phyloP scores from a whole-genome alignment of 2,797 vertebrate species.

The Avahi laniger region DNA sequence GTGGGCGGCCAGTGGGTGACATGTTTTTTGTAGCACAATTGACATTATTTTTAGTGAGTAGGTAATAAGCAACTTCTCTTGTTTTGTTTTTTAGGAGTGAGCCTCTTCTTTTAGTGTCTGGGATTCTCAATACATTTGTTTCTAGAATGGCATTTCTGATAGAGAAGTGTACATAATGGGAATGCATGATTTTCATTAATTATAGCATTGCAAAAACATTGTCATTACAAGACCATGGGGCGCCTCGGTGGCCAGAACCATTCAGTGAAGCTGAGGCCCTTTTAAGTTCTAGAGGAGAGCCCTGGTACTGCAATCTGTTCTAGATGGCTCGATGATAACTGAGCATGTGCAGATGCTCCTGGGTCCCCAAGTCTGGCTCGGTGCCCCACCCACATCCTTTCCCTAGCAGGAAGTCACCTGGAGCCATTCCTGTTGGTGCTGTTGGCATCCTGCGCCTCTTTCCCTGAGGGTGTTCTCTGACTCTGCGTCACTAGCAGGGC shows the following conservation, averaged over 20 bases:
- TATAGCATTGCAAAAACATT: not conserved
- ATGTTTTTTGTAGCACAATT: not conserved
- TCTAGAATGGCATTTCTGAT: not conserved
- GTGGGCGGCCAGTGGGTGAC: not conserved
- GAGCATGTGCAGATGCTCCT: rapidly evolving
- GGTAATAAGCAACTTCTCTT: not conserved
- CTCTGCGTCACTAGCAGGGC: not conserved
- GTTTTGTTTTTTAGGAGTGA: not conserved
- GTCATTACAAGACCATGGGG: not conserved
- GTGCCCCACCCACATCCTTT: not conserved
- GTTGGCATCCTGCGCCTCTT: too few relatives aligned
- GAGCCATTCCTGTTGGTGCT: not conserved
- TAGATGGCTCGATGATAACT: rapidly evolving
- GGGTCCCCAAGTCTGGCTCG: not conserved
- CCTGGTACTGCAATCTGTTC: rapidly evolving
- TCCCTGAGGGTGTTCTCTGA: not conserved
- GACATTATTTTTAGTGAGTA: not conserved
- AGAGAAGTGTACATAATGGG: not conserved
- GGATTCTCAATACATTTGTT: not conserved
- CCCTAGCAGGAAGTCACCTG: not conserved
- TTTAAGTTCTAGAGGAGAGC: too few relatives aligned
- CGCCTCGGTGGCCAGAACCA: too few relatives aligned
- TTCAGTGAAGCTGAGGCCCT: not conserved
- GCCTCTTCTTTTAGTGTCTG: not conserved
- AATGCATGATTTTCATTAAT: not conserved